Evolutionary conservation across 2,888 invertebrate genomes (phyloP).

Genomic region (Pantelozetes paolii): DNA sequence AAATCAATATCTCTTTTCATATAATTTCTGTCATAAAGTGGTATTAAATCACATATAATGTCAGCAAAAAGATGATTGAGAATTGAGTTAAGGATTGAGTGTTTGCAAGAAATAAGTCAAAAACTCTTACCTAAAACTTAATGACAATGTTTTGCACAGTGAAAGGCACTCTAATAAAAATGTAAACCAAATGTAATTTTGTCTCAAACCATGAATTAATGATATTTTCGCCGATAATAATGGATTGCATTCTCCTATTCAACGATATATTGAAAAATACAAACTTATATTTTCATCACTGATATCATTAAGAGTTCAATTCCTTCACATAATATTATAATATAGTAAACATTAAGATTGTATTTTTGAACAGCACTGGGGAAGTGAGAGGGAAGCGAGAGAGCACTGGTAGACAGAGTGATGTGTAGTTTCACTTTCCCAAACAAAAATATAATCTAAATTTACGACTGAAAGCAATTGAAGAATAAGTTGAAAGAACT

Average conservation of each 20-base stretch:
- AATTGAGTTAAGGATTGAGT: too few relatives aligned
- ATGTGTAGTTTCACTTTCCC: not conserved
- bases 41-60: too few relatives aligned
- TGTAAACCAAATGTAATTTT: slow-evolving; percentile 7
- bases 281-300: not conserved
- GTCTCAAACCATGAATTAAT: not conserved
- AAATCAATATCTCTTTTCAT: too few relatives aligned
- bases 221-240: not conserved
- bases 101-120: too few relatives aligned
- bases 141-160: not conserved
- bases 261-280: too few relatives aligned
- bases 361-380: not conserved
- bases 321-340: too few relatives aligned
- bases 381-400: not conserved
- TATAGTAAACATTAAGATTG: not conserved
- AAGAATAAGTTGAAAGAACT: not conserved
- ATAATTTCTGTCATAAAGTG: too few relatives aligned
- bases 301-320: slow-evolving; percentile 10
- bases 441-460: not conserved
- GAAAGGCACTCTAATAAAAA: not conserved
- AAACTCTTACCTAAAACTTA: not conserved
- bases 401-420: not conserved
- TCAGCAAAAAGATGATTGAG: too few relatives aligned
- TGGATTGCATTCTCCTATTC: not conserved
- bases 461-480: not conserved